These are phyloP conservation scores for Diceros bicornis DNA, from an alignment of 2,797 vertebrate species.

Conservation along the genomic window DNA sequence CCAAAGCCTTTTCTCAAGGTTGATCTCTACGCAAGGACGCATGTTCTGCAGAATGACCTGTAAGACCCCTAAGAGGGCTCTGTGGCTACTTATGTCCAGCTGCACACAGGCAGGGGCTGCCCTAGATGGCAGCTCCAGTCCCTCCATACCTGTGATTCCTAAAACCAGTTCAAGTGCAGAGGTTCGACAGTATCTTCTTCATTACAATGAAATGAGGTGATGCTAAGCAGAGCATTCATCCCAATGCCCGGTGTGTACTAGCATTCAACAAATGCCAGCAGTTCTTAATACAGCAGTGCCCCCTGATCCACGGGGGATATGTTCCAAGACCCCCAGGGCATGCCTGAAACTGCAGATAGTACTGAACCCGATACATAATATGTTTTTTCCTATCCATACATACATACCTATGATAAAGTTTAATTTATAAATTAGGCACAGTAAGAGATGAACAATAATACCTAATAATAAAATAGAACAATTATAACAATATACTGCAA, in stretches of 20 bases:
- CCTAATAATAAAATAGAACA: too few species aligned
- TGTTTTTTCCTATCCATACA: too few species aligned
- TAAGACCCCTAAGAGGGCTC: background rate
- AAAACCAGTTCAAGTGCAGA: background rate
- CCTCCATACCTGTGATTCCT: background rate
- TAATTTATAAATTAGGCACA: too few species aligned
- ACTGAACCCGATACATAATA: too few species aligned
- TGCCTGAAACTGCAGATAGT: too few species aligned
- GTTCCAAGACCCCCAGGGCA: too few species aligned
- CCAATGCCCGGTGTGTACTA: background rate
- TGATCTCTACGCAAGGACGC: background rate
- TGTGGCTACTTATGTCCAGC: background rate
- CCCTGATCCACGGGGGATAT: too few species aligned
- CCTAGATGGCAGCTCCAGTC: background rate
- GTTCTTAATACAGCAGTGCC: background rate
- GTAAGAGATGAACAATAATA: too few species aligned
- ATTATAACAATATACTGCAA: too few species aligned
- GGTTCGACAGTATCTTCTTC: background rate
- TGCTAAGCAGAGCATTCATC: background rate
- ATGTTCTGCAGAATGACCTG: background rate
- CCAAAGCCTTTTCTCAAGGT: background rate
- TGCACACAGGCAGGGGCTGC: background rate
- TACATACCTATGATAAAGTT: too few species aligned
- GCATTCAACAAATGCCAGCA: background rate
- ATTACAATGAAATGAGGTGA: background rate